These are phyloP conservation scores for Delichon dasypus DNA, from an alignment of 2,797 vertebrate species.

Conservation along the genomic window DNA sequence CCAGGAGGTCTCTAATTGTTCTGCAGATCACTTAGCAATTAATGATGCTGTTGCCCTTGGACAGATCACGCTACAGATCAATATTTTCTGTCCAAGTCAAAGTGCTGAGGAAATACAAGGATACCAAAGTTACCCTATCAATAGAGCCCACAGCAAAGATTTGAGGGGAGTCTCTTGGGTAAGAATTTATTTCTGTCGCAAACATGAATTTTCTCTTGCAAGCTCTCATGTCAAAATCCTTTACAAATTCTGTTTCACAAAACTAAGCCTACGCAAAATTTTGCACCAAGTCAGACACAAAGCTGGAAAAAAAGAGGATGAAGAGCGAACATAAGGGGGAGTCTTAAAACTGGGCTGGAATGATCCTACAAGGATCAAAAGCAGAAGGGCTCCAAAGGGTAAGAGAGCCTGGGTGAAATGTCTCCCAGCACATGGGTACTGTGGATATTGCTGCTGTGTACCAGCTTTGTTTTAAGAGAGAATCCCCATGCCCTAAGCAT, in stretches of 20 bases:
- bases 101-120: conserved; percentile 35
- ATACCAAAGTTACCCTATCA: conserved; percentile 52
- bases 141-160: conserved; percentile 7
- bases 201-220: background rate
- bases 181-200: conserved; percentile 5
- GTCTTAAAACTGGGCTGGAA: background rate
- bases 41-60: conserved; percentile 70
- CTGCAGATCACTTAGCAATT: conserved; percentile 74
- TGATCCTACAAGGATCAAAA: background rate
- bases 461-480: background rate
- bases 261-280: background rate
- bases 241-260: background rate
- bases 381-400: background rate
- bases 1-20: conserved; percentile 69
- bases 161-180: background rate
- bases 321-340: background rate
- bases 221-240: background rate
- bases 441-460: background rate
- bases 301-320: background rate
- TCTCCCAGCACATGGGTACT: background rate
- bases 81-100: conserved; percentile 62
- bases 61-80: conserved; percentile 56
- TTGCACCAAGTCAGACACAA: background rate
- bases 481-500: background rate
- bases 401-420: background rate